phyloP scores from a whole-genome alignment of 2,113 vertebrate genomes.

The Poeciliopsis prolifica region DNA sequence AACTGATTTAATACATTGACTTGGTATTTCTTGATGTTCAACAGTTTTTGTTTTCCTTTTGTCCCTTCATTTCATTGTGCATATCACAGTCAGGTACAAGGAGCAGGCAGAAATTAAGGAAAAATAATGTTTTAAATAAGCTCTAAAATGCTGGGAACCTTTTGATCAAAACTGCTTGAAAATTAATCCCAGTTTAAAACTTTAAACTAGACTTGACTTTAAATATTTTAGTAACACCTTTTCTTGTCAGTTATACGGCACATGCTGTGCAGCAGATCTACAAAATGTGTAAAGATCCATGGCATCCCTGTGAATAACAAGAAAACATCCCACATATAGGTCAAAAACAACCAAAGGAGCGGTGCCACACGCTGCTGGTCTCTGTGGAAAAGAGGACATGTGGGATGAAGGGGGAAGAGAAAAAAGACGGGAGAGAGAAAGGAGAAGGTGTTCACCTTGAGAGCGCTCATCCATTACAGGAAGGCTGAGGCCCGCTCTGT shows the following conservation, averaged over 20 bases:
- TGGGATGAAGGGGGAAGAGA: constrained; percentile 52
- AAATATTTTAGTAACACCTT: not conserved
- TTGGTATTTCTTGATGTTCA: not conserved
- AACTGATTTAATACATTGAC: no score
- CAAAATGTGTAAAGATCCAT: not conserved
- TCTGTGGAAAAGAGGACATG: constrained; percentile 56
- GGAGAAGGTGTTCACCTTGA: constrained; percentile 80
- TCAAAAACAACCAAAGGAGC: constrained; percentile 63
- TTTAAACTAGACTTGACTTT: not conserved
- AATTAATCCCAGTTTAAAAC: not conserved
- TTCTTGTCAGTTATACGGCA: not conserved
- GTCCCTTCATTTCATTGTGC: not conserved
- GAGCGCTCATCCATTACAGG: constrained; percentile 83
- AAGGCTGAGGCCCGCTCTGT: constrained; percentile 79
- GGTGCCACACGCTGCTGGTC: constrained; percentile 40
- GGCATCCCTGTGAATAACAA: not conserved
- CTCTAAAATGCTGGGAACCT: not conserved
- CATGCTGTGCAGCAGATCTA: not conserved
- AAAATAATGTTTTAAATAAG: not conserved
- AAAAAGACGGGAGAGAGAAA: constrained; percentile 40
- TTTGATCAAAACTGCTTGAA: not conserved
- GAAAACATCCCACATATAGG: constrained; percentile 45
- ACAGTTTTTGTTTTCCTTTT: not conserved
- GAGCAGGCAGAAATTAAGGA: not conserved
- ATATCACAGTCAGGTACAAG: not conserved